Percentiles rank a stretch among this genome's conserved stretches.
These are phyloP conservation scores for Limnothrissa miodon DNA, from an alignment of 2,113 vertebrate species.

Conservation along the genomic window DNA sequence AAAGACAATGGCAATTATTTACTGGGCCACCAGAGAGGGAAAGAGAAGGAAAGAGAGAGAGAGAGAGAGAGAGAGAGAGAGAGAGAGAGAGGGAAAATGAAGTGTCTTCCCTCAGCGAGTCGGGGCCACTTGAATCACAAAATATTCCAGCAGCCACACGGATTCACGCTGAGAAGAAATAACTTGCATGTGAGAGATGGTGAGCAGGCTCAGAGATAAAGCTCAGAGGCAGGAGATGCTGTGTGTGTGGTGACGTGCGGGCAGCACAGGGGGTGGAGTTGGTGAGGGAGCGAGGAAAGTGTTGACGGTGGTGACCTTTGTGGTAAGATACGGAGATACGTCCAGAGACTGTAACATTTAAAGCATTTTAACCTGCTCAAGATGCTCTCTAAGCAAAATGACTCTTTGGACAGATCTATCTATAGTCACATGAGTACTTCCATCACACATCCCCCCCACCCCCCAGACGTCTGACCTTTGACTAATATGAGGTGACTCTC, in stretches of 20 bases:
- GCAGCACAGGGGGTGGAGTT: neutral
- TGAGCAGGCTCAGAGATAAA: neutral
- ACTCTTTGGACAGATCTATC: neutral
- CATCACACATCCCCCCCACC: neutral
- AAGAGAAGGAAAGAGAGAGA: neutral
- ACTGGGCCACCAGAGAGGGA: neutral
- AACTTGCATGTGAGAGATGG: neutral
- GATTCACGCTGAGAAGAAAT: neutral
- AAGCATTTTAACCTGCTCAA: neutral
- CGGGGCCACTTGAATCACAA: neutral
- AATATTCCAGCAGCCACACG: neutral
- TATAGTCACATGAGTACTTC: neutral
- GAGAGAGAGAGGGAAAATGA: neutral
- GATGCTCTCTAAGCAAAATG: neutral
- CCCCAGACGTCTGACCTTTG: neutral
- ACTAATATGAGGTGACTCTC: neutral
- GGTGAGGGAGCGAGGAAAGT: neutral
- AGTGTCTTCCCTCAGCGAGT: neutral
- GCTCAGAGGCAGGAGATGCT: neutral
- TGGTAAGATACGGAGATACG: neutral
- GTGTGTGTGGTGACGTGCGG: neutral
- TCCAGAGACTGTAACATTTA: conserved; percentile 8
- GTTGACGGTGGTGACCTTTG: conserved; percentile 1
- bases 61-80: neutral
- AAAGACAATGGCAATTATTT: neutral